Evolutionary conservation across 2,888 invertebrate species (phyloP), one percentile per base, ranked within the genome.

Genomic region (Mythimna ferrago): DNA sequence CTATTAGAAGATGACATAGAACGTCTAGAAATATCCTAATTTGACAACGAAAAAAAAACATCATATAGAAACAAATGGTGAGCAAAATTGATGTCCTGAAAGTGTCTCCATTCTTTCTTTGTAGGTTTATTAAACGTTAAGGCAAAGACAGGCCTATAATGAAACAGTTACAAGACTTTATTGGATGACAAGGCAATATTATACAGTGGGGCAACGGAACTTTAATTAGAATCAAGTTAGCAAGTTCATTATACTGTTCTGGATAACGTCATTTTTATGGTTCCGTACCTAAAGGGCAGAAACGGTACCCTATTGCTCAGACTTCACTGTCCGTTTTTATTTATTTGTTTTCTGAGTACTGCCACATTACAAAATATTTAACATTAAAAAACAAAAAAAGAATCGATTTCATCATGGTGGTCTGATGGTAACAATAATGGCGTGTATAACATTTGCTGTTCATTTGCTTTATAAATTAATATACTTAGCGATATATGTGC

Each of bases 181-280:
- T 82, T 80, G 63, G 72, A 73, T 76, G 76, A 73, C 60, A 38
- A 66, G 21, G 65, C 71, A 57, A 32, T 66, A 44, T 74, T 72
- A 41, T 32, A 73, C 66, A 73, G 76, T 60, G 38, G 53, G n/a
- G 19, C 16, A 61, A 58, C 54, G 51, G 35, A 67, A 73, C 71
- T 73, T 65, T 83, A 71, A 81, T 81, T 71, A 75, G 81, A 78
- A 81, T 78, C 73, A 81, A 81, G 71, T 75, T 66, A 72, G 80
- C 41, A 73, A 78, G 61, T 58, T 75, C 54, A 71, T 75, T 65
- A 70, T n/a, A 62, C 53, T 21, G 38, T 65, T 67, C 5, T 21
- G 32, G 48, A 44, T 44, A 32, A n/a, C 6, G 10, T 41, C n/a
- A 9, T 38, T 38, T 38, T 38, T 38, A 38, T 38, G 38, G 9